These are phyloP conservation scores for Corticium candelabrum DNA, from an alignment of 37 sponge, comb jelly and placozoan genomes.

Conservation along the genomic window DNA sequence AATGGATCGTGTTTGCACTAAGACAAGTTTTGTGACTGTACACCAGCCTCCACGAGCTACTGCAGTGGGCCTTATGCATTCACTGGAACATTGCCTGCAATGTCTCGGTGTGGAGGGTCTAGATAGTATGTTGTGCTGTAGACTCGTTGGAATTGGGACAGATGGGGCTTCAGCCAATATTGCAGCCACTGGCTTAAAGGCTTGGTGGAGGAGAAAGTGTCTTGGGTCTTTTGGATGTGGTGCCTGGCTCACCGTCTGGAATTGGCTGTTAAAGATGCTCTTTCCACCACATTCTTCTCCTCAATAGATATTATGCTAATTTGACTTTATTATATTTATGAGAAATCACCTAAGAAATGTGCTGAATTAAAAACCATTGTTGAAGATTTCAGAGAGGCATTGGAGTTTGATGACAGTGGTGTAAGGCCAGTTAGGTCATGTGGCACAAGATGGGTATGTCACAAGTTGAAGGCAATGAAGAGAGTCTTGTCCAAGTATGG, in stretches of 20 bases:
- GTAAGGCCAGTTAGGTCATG: slow-evolving; percentile 39
- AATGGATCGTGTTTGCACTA: too few relatives aligned
- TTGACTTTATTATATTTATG: slow-evolving; percentile 38
- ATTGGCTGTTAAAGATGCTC: not conserved
- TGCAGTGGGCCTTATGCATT: too few relatives aligned
- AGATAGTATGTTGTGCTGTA: too few relatives aligned
- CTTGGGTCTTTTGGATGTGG: too few relatives aligned
- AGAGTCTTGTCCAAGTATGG: slow-evolving; percentile 52
- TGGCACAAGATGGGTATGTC: slow-evolving; percentile 35
- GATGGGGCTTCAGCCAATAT: slow-evolving; percentile 41
- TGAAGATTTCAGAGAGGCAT: slow-evolving; percentile 29
- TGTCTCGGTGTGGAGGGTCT: too few relatives aligned
- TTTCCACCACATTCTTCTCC: not conserved
- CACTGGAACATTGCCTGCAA: too few relatives aligned
- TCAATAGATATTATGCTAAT: slow-evolving; percentile 5
- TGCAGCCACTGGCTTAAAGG: too few relatives aligned
- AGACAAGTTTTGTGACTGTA: too few relatives aligned
- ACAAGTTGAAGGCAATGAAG: slow-evolving; percentile 58
- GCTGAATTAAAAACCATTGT: slow-evolving; percentile 29
- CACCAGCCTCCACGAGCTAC: too few relatives aligned
- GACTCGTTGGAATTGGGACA: slow-evolving; percentile 34
- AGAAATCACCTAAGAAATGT: slow-evolving; percentile 33
- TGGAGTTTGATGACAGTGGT: slow-evolving; percentile 25
- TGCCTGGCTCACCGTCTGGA: slow-evolving; percentile 33
- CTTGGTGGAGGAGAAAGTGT: slow-evolving; percentile 30